These are phyloP conservation scores for Apostichopus parvimensis DNA, from an alignment of 35 echinoderm and acorn worm species.

Conservation along the genomic window DNA sequence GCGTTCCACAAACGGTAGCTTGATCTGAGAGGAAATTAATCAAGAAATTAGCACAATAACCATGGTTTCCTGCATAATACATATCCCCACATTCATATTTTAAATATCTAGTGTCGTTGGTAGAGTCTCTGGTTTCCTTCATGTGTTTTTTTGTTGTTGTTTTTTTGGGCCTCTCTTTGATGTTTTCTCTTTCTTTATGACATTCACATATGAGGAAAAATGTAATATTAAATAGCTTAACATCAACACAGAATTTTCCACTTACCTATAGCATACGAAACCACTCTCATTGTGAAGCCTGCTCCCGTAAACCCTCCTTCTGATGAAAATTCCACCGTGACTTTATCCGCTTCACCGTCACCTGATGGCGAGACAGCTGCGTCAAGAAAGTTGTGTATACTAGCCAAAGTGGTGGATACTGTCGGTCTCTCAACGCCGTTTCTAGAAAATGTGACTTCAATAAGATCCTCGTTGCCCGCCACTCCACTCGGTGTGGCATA, in stretches of 20 bases:
- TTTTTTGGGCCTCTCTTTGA: no score
- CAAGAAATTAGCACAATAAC: no score
- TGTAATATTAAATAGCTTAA: no score
- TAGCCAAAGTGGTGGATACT: not conserved
- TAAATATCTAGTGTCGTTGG: no score
- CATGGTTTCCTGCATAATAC: no score
- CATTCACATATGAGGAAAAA: no score
- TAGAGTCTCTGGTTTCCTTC: no score
- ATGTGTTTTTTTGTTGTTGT: no score
- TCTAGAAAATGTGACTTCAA: not conserved
- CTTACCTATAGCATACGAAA: not conserved
- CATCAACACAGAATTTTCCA: no score
- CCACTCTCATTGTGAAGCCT: not conserved
- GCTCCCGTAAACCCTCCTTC: not conserved
- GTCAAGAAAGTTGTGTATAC: not conserved
- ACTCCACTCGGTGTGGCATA: not conserved
- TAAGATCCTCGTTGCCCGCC: not conserved
- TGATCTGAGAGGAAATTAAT: not conserved
- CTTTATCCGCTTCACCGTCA: not conserved
- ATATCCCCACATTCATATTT: no score
- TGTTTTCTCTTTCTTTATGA: no score
- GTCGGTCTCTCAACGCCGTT: not conserved
- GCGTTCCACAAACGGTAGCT: not conserved
- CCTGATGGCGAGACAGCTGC: not conserved
- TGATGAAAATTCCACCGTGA: not conserved